phyloP scores from a whole-genome alignment of 2,888 invertebrate genomes.

The Pyrrhosoma nymphula region DNA sequence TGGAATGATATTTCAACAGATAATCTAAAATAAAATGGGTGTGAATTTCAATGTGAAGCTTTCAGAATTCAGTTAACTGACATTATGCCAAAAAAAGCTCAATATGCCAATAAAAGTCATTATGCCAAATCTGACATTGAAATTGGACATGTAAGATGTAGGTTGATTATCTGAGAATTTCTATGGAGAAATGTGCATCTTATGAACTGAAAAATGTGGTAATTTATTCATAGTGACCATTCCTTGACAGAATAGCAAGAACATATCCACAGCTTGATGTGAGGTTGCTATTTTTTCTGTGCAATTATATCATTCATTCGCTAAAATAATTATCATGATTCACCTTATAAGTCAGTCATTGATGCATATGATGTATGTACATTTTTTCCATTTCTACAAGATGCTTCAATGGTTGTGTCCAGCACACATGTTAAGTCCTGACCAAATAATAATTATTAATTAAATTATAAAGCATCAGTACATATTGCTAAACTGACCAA shows the following conservation, averaged over 20 bases:
- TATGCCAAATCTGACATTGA: no score
- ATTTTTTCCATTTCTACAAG: neutral
- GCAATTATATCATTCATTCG: slow-evolving; percentile 22
- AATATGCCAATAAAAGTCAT: no score
- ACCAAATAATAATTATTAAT: neutral
- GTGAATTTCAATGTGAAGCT: no score
- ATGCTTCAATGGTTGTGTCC: neutral
- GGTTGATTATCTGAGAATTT: no score
- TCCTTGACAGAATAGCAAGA: neutral
- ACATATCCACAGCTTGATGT: neutral
- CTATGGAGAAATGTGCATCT: no score
- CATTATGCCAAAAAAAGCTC: no score
- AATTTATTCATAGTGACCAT: neutral
- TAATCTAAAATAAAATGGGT: no score
- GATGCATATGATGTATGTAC: neutral
- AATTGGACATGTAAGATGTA: no score
- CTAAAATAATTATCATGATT: neutral
- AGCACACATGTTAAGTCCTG: neutral
- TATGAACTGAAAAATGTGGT: neutral
- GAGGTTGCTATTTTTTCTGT: neutral
- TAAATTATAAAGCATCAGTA: neutral
- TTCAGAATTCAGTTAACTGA: no score
- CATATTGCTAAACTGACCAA: neutral
- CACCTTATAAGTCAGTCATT: neutral
- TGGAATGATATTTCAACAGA: no score